Evolutionary conservation across 1,140 invertebrate genomes (phyloP), one percentile per base, ranked within the genome.

Genomic region (Bombus affinis): DNA sequence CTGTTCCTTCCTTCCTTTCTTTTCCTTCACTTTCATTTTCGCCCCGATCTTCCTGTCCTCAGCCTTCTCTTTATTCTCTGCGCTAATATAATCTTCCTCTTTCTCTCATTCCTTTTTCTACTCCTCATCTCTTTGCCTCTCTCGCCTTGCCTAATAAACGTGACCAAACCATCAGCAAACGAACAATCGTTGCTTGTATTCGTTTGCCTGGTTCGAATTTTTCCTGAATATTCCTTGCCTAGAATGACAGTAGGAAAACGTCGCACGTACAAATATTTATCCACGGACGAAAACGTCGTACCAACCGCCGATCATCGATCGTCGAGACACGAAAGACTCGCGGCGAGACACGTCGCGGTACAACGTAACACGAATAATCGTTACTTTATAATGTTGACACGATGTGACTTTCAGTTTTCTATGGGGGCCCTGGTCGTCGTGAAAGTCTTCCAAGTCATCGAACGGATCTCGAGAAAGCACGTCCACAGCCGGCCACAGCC

Each of bases 391-490:
- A 85, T 47, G 77, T 68, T 76, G 73, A 77, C 78, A 81, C 84
- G 82, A 86, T 86, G 78, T 91, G 84, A 91, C 81, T 90, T 90
- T 90, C 86, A 90, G 68, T 90, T 90, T 81, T 83, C 47, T 70
- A 37, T 62, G 75, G 71, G 35, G 76, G 42, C 59, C 72, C 66
- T 80, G 39, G 57, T 65, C 78, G 53, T 32, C 57, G 88, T 87
- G 89, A 90, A 90, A 90, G 88, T 90, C 62, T 59, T 68, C 65
- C 74, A 39, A 77, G 83, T 87, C 88, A 77, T 84, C 85, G 85
- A 80, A 79, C 80, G 74, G 59, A 70, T 53, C 83, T 59, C 76
- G 80, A 75, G 86, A 90, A 90, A 90, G 86, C 83, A 84, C 84
- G 81, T 81, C 62, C 44, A 78, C 87, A 66, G 28, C 70, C 76